Base-by-base conservation (phyloP, 1,140 invertebrate species). In the Drusus annulatus region DNA sequence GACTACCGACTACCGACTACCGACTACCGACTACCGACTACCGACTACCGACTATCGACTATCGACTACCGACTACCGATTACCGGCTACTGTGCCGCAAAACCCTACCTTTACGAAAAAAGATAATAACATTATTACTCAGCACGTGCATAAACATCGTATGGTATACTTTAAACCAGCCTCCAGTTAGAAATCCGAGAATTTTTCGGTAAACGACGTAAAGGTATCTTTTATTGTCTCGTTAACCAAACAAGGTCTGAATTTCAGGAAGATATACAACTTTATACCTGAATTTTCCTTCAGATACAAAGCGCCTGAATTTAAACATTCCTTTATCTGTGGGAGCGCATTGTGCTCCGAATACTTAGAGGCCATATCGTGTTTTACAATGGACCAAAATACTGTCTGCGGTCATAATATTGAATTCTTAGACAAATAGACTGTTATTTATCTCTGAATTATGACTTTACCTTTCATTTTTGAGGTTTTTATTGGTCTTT, bases 251-350 rank as follows among this genome's bases (percentile, higher is more conserved):
- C 60, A 63, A 63, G 23, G 17, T 4, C 60, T 23, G 23, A 28
- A 63, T 63, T 23, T 63, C 13, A 21, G 17, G 60, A 63, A 69
- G 65, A 69, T 69, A 45, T 69, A 69, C 50, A n/a, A 21, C 65
- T 45, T 17, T 50, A 69, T 69, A 69, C 65, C 65, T 69, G 65
- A 50, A 50, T n/a, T 31, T 45, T 45, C 65, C 31, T 17, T 13
- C 50, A 4, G 1, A 50, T 69, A 69, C 21, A 69, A 69, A 69
- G 65, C 3, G 16, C 25, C 62, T n/a, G 19, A 25, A 23, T 23
- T 36, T 21, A 17, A 21, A 69, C 65, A 69, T 69, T 69, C 65
- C 65, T 45, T 69, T 69, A 69, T 69, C 31, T 50, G 65, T 19
- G 31, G 65, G 36, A 13, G 13, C 28, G 17, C 60, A 28, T 69